These are phyloP conservation scores for Hemithea aestivaria DNA, from an alignment of 2,888 invertebrate genomes.

Conservation along the genomic window DNA sequence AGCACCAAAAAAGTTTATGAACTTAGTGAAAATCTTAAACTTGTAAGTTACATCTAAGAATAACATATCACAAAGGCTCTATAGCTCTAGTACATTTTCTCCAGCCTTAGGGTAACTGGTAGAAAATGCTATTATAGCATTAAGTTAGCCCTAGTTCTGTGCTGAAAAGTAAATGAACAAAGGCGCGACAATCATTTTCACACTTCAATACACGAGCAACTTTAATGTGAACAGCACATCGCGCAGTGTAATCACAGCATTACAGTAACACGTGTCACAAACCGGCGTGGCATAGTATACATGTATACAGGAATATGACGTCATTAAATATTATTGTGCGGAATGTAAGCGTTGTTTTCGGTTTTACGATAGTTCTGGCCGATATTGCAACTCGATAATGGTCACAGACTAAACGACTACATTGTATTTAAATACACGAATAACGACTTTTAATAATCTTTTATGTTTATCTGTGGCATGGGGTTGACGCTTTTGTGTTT, in stretches of 20 bases:
- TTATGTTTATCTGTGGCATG: too few relatives aligned
- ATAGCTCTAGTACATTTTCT: too few relatives aligned
- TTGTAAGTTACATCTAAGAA: too few relatives aligned
- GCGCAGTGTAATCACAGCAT: not conserved
- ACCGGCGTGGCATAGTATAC: slow-evolving; percentile 3
- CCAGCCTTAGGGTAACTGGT: too few relatives aligned
- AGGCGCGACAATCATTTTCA: too few relatives aligned
- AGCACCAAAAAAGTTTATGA: too few relatives aligned
- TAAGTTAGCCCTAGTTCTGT: too few relatives aligned
- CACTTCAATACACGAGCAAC: not conserved
- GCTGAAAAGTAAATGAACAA: too few relatives aligned
- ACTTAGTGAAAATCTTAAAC: too few relatives aligned
- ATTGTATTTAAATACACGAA: slow-evolving; percentile 12
- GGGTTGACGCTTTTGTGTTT: too few relatives aligned
- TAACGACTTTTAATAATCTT: not conserved
- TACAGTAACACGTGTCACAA: slow-evolving; percentile 11
- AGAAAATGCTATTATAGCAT: too few relatives aligned
- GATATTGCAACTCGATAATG: slow-evolving; percentile 15
- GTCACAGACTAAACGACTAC: slow-evolving; percentile 1
- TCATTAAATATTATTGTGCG: slow-evolving; percentile 22
- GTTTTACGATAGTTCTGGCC: slow-evolving; percentile 15
- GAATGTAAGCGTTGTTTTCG: slow-evolving; percentile 17
- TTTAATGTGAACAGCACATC: slow-evolving; percentile 1
- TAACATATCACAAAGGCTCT: too few relatives aligned
- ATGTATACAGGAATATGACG: slow-evolving; percentile 13